phyloP scores from a whole-genome alignment of 64 coral and sea anemone genomes.

The Acropora yongei region DNA sequence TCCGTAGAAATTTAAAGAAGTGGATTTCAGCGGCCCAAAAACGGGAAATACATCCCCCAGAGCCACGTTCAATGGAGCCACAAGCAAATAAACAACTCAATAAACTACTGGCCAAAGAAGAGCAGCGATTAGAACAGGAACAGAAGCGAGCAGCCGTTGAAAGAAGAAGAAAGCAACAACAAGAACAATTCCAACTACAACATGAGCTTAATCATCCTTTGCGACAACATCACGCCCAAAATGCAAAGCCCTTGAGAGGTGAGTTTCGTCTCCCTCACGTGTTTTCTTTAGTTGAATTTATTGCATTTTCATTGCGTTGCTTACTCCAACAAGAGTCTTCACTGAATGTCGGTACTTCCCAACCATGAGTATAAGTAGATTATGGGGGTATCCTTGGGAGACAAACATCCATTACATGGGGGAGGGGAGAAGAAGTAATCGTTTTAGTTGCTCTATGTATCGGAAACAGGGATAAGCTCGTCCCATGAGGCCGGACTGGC shows the following conservation, averaged over 20 bases:
- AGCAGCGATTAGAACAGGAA: constrained; percentile 68
- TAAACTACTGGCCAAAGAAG: constrained; percentile 82
- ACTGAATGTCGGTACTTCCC: too few relatives aligned
- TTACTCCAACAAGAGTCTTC: neutral
- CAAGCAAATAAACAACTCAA: constrained; percentile 68
- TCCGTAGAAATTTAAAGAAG: neutral
- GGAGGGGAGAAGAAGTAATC: too few relatives aligned
- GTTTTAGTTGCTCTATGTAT: too few relatives aligned
- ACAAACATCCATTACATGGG: too few relatives aligned
- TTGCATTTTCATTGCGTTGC: too few relatives aligned
- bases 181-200: constrained; percentile 76
- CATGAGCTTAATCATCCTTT: constrained; percentile 82
- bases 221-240: constrained; percentile 65
- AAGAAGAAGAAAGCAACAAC: constrained; percentile 78
- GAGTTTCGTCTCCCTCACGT: neutral
- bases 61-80: neutral
- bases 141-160: constrained; percentile 75
- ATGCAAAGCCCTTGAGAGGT: constrained; percentile 57
- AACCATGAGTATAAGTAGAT: too few relatives aligned
- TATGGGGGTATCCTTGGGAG: too few relatives aligned
- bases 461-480: too few relatives aligned
- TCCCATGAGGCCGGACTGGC: too few relatives aligned
- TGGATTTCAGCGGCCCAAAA: neutral
- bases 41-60: neutral
- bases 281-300: too few relatives aligned